A percentile compares a stretch with the other conserved stretches of the same genome.
phyloP scores from a whole-genome alignment of 2,113 vertebrate species.

The Penelope pileata region DNA sequence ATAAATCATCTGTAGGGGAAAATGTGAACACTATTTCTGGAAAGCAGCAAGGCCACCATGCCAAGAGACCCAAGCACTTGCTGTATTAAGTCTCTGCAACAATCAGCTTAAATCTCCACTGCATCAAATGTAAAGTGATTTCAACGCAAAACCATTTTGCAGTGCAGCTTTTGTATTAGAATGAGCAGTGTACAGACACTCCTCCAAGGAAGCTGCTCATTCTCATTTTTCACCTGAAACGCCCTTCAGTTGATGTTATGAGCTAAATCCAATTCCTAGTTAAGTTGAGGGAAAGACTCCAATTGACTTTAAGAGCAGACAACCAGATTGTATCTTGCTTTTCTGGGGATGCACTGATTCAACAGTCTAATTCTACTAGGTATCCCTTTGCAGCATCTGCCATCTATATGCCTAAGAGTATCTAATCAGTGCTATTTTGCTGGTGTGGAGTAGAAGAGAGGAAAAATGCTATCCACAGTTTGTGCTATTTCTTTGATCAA shows the following conservation, averaged over 20 bases:
- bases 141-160: neutral
- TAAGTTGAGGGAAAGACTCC: neutral
- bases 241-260: neutral
- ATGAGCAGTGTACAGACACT: neutral
- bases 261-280: neutral
- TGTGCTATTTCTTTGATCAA: neutral
- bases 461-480: neutral
- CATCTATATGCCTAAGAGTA: neutral
- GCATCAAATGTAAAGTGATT: constrained; percentile 22
- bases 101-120: constrained; percentile 8
- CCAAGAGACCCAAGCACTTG: neutral
- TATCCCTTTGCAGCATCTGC: neutral
- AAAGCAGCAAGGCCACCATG: neutral
- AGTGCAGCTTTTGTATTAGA: neutral
- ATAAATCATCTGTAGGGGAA: constrained; percentile 31
- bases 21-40: neutral
- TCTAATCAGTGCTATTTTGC: neutral
- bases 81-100: neutral
- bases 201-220: neutral
- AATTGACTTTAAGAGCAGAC: neutral
- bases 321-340: neutral
- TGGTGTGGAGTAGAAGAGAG: neutral
- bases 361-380: neutral
- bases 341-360: neutral
- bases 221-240: neutral